Conservation (phyloP, 2,797 vertebrate genomes). For the Miichthys miiuy region DNA sequence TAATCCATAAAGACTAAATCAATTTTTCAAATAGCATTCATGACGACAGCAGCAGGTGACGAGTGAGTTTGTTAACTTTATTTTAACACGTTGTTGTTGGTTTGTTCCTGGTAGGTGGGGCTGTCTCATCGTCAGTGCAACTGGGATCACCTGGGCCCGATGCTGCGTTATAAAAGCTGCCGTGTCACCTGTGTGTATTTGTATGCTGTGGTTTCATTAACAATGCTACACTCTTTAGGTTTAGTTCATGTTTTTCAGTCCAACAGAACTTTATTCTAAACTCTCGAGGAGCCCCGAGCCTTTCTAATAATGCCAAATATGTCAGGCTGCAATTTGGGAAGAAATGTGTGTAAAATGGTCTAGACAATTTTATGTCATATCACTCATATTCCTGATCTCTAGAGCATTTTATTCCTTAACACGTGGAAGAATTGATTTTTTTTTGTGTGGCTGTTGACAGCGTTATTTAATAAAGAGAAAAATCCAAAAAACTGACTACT, state of each 20-base stretch:
- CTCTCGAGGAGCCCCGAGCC: not conserved
- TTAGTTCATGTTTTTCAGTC: not conserved
- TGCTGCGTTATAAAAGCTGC: not conserved
- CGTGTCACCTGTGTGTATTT: not conserved
- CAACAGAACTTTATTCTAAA: not conserved
- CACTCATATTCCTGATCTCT: no score
- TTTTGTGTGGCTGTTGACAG: no score
- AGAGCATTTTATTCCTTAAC: no score
- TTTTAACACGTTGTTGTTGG: not conserved
- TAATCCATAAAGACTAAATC: not conserved
- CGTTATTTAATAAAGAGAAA: no score
- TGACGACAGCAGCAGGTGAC: not conserved
- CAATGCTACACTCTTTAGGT: not conserved
- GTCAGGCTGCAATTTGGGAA: not conserved
- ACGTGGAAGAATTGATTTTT: no score
- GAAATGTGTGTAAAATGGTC: no score
- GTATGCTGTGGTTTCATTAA: not conserved
- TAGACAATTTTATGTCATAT: no score
- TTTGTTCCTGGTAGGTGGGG: not conserved
- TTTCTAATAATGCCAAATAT: not conserved
- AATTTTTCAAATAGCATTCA: not conserved
- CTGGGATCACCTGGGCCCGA: conserved; percentile 7
- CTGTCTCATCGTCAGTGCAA: not conserved
- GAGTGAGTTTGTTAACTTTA: not conserved
- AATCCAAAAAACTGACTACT: no score